Conservation (phyloP, 1,140 invertebrate genomes). For the Procambarus virginalis region DNA sequence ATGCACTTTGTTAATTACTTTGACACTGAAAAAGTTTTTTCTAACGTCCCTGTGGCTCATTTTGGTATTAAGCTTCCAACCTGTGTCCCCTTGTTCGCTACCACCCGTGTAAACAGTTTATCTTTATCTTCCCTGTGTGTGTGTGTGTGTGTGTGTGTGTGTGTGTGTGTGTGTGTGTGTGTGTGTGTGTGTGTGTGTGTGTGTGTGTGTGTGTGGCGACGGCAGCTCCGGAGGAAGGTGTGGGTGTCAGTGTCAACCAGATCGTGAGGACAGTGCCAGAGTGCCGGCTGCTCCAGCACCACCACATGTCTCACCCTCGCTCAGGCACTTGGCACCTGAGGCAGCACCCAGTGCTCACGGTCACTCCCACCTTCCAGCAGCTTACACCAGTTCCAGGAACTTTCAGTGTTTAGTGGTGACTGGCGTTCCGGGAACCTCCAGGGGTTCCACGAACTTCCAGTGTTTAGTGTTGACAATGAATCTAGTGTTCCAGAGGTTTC, state of each 20-base stretch:
- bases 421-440: no score
- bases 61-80: not conserved
- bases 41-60: not conserved
- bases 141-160: constrained; percentile 28
- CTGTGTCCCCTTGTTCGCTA: not conserved
- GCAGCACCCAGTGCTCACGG: not conserved
- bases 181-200: constrained; percentile 34
- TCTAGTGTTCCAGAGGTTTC: no score
- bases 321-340: not conserved
- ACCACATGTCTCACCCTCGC: not conserved
- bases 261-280: constrained; percentile 12
- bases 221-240: not conserved
- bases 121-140: not conserved
- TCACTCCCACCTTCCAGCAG: no score
- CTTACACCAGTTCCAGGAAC: not conserved
- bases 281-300: no score
- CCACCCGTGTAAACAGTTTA: not conserved
- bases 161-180: constrained; percentile 7
- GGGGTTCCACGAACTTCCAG: no score
- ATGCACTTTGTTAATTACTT: not conserved
- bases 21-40: not conserved
- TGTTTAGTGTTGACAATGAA: no score
- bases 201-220: not conserved
- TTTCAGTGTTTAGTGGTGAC: not conserved
- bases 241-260: constrained; percentile 38